phyloP scores from a whole-genome alignment of 2,113 vertebrate species.

The Ailurus styani region DNA sequence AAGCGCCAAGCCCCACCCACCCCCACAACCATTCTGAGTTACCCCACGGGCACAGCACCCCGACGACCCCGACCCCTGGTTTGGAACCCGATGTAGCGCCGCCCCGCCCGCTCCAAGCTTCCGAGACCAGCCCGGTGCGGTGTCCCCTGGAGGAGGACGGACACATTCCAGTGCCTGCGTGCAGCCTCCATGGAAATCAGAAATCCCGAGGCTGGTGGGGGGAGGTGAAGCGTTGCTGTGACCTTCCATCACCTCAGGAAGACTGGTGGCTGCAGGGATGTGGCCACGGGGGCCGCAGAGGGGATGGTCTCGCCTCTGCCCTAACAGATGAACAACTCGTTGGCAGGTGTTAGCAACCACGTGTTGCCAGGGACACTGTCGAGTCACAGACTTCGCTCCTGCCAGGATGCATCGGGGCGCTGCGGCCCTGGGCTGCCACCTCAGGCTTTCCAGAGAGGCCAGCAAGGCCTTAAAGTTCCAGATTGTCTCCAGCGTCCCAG shows the following conservation, averaged over 20 bases:
- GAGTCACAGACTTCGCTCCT: neutral
- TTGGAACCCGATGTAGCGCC: too few species aligned
- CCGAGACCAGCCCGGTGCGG: neutral
- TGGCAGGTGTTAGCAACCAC: too few species aligned
- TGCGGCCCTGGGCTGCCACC: neutral
- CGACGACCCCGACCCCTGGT: fast-evolving
- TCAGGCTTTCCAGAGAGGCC: neutral
- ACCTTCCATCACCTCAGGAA: neutral
- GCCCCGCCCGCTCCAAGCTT: neutral
- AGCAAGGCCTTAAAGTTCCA: fast-evolving
- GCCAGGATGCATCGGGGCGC: fast-evolving
- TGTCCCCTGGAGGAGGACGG: neutral
- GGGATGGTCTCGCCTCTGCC: neutral
- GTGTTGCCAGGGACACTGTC: neutral
- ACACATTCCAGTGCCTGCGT: neutral
- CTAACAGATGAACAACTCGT: neutral
- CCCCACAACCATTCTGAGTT: neutral
- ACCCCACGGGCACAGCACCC: neutral
- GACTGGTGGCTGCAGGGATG: neutral
- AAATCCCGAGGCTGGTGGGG: neutral
- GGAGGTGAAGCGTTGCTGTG: neutral
- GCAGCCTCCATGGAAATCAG: neutral
- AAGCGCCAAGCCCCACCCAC: neutral
- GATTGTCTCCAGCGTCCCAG: neutral
- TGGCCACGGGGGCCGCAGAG: neutral